A percentile compares a stretch with the other conserved stretches of the same genome.
Evolutionary conservation across 2,797 vertebrate species (phyloP).

Genomic region (Amazona finschi): DNA sequence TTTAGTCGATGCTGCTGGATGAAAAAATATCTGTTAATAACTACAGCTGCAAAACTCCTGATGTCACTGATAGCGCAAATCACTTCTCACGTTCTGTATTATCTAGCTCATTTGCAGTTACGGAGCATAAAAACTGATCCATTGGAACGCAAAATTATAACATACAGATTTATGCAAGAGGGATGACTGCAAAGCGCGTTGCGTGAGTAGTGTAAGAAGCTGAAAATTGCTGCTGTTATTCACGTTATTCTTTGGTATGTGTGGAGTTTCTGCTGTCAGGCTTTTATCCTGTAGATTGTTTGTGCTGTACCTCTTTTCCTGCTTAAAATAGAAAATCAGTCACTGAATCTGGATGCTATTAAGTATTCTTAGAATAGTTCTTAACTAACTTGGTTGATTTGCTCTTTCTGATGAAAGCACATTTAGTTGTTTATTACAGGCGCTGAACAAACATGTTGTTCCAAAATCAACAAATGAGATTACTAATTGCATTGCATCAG

Average conservation of each 20-base stretch:
- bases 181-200: slow-evolving; percentile 60
- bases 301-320: slow-evolving; percentile 51
- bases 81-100: slow-evolving; percentile 69
- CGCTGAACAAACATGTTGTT: slow-evolving; percentile 29
- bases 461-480: neutral
- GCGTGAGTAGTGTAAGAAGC: slow-evolving; percentile 59
- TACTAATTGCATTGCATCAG: neutral
- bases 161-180: slow-evolving; percentile 70
- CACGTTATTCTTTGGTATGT: slow-evolving; percentile 63
- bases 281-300: slow-evolving; percentile 63
- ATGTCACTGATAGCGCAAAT: slow-evolving; percentile 77
- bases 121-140: slow-evolving; percentile 45
- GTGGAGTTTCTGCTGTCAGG: slow-evolving; percentile 70
- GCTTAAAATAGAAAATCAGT: slow-evolving; percentile 56
- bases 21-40: slow-evolving; percentile 83
- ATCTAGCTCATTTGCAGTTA: slow-evolving; percentile 75
- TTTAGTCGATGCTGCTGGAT: slow-evolving; percentile 72
- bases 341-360: slow-evolving; percentile 47
- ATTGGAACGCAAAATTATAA: slow-evolving; percentile 72
- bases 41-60: slow-evolving; percentile 73
- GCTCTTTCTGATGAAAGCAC: slow-evolving; percentile 46
- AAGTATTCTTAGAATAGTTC: slow-evolving; percentile 63
- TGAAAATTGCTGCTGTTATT: slow-evolving; percentile 77
- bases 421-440: slow-evolving; percentile 31
- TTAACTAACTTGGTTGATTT: slow-evolving; percentile 65